Conservation (phyloP, 2,797 vertebrate genomes). For the Danio choprae region DNA sequence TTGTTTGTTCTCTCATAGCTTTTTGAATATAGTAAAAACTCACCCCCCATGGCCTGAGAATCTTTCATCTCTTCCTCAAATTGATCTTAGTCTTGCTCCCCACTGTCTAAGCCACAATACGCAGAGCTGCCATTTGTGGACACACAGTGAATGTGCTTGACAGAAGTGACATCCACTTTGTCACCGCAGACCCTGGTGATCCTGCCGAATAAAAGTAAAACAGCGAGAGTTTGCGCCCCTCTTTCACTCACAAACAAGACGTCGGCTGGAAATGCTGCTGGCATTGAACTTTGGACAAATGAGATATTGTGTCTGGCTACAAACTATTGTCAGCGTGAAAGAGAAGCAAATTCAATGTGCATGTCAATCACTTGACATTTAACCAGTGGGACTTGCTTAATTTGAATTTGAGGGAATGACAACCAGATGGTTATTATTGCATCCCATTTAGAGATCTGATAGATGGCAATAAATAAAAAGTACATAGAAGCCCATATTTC, state of each 20-base stretch:
- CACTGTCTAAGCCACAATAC: conserved; percentile 44
- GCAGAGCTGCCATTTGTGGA: conserved; percentile 42
- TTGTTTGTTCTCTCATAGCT: background rate
- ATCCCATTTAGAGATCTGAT: too few relatives aligned
- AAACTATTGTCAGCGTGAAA: conserved; percentile 58
- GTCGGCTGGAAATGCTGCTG: conserved; percentile 45
- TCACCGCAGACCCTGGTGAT: conserved; percentile 36
- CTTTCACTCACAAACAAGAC: conserved; percentile 51
- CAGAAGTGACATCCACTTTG: conserved; percentile 63
- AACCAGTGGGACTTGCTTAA: conserved; percentile 50
- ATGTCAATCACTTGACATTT: conserved; percentile 65
- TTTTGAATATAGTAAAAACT: conserved; percentile 11
- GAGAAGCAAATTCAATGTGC: conserved; percentile 56
- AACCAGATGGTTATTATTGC: conserved; percentile 57
- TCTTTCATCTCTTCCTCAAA: conserved; percentile 38
- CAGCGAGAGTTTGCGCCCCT: conserved; percentile 40
- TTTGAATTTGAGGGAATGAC: conserved; percentile 51
- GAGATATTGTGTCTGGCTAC: conserved; percentile 56
- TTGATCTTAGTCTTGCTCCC: conserved; percentile 30
- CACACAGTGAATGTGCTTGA: conserved; percentile 26
- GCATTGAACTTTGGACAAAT: conserved; percentile 62
- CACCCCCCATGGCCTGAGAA: conserved; percentile 19
- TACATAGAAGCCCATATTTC: too few relatives aligned
- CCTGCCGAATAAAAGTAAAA: conserved; percentile 50
- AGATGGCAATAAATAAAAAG: too few relatives aligned